These are phyloP conservation scores for Plebejus argus DNA, from an alignment of 2,888 invertebrate species.

Conservation along the genomic window DNA sequence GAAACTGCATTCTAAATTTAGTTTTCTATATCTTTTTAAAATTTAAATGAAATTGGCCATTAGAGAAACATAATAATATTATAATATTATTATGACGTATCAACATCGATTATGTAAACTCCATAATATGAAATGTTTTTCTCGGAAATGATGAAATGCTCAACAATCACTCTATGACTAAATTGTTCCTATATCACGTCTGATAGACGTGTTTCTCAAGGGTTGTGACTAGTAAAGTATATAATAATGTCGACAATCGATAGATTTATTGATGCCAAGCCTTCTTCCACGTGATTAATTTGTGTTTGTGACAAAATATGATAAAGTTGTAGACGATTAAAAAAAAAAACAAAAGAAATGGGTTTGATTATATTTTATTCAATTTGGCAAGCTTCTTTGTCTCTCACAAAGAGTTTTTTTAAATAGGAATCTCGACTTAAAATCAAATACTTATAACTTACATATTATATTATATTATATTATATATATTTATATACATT, in stretches of 20 bases:
- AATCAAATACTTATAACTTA: too few relatives aligned
- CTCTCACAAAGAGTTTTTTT: too few relatives aligned
- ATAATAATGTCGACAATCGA: neutral
- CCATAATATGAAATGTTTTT: neutral
- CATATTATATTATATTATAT: too few relatives aligned
- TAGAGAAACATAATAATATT: too few relatives aligned
- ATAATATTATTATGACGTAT: too few relatives aligned
- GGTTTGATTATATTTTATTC: too few relatives aligned
- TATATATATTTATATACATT: too few relatives aligned
- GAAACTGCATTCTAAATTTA: too few relatives aligned
- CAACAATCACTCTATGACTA: slow-evolving; percentile 34
- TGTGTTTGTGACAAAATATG: too few relatives aligned
- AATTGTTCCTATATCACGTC: slow-evolving; percentile 42
- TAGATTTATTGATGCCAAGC: neutral
- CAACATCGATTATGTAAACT: neutral
- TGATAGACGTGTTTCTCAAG: slow-evolving; percentile 41
- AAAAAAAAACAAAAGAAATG: too few relatives aligned
- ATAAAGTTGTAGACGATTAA: too few relatives aligned
- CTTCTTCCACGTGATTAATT: neutral
- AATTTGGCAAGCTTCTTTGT: too few relatives aligned
- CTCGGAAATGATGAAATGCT: slow-evolving; percentile 40
- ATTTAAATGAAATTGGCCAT: neutral
- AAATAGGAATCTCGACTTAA: neutral
- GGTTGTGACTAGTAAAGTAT: slow-evolving; percentile 29
- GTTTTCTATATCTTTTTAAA: neutral